These are phyloP conservation scores for Acanthosoma haemorrhoidale DNA, from an alignment of 2,888 invertebrate species.

Conservation along the genomic window DNA sequence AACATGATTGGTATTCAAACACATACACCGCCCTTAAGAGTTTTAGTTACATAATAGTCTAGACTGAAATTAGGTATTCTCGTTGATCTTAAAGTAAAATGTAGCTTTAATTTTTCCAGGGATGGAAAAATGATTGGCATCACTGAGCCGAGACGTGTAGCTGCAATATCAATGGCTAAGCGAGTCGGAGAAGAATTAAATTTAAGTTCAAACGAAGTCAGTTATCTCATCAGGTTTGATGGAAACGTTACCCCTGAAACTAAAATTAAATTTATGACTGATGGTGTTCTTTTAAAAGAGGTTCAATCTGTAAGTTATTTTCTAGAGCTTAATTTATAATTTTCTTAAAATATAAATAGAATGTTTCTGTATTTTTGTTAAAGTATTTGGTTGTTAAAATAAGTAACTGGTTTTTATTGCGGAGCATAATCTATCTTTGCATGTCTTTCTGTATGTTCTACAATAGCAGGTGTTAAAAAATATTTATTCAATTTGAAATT, in stretches of 20 bases:
- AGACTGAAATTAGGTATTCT: background rate
- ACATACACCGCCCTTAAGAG: no score
- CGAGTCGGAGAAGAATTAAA: slow-evolving; percentile 88
- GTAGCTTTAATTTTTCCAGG: slow-evolving; percentile 23
- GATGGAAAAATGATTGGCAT: slow-evolving; percentile 73
- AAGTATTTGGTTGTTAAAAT: no score
- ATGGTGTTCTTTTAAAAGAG: slow-evolving; percentile 91
- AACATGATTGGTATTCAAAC: no score
- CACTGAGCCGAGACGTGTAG: slow-evolving; percentile 96
- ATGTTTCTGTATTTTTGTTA: no score
- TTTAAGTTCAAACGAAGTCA: slow-evolving; percentile 65
- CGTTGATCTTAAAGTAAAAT: background rate
- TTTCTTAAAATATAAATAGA: no score
- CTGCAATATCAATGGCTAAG: slow-evolving; percentile 93
- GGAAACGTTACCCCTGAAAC: slow-evolving; percentile 84
- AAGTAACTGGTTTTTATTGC: no score
- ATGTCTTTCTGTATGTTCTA: no score
- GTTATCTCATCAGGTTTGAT: slow-evolving; percentile 92
- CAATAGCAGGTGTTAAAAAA: no score
- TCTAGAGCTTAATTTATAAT: no score
- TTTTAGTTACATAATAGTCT: no score
- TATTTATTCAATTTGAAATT: no score
- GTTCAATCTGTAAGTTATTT: slow-evolving; percentile 64
- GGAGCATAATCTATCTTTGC: no score
- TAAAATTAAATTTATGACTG: slow-evolving; percentile 97